Base-by-base conservation (phyloP, 2,888 invertebrate species). In the Drosophila rellima region DNA sequence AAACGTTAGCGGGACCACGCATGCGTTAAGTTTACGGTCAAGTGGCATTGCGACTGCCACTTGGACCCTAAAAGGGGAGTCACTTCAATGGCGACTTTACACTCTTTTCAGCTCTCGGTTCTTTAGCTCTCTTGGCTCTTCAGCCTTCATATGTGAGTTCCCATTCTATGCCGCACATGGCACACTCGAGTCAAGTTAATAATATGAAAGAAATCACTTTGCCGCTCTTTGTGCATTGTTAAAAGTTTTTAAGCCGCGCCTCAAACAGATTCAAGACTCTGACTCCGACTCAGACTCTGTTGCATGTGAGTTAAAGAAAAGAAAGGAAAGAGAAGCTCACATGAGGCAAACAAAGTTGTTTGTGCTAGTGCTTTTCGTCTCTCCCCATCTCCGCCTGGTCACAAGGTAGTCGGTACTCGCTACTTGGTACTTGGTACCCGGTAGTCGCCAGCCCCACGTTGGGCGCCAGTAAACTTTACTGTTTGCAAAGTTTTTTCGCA, bases 131-230 rank as follows among this genome's bases (percentile, higher is more conserved):
- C n/a, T 3, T 20, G 26, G 45, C 26, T 37, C 37, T 17, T 39
- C 10, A 33, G 52, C 37, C 33, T 35, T 51, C 51, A 51, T 50
- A 69, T 77, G 75, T 70, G 65, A 65, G 65, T 37, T 42, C 2
- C 20, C 13, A 18, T 47, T 55, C 51, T 68, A 65, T 20, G 2
- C 40, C 20, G 2, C 40, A 20, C 40, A 61, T 66, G 60, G 62
- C 51, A 57, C 82, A 84, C 82, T 88, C 80, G 57, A 90, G 88
- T 85, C 82, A 90, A 91, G 90, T 89, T 91, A 91, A 90, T 90
- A 91, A 90, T 85, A 88, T 80, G 79, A 83, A 86, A 83, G 80
- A 88, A 90, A 87, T 89, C 90, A 90, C 90, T 90, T 90, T 79
- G 90, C 81, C 80, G 88, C 82, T 80, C 56, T 79, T 90, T 90